Conservation (phyloP, 2,797 vertebrate genomes). For the Fratercula arctica region DNA sequence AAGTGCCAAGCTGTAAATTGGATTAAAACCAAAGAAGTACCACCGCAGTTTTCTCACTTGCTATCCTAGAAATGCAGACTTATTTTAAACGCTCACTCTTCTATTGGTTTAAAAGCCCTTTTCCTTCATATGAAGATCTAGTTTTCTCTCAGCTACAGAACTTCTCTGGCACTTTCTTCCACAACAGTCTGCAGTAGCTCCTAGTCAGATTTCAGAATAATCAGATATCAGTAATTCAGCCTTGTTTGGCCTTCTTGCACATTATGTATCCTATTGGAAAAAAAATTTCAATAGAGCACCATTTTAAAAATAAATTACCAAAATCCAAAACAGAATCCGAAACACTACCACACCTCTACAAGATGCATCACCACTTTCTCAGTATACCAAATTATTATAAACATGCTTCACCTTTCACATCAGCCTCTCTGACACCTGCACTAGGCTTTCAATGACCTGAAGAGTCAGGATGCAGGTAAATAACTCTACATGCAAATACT, state of each 20-base stretch:
- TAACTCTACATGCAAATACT: neutral
- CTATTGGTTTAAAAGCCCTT: neutral
- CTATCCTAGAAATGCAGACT: neutral
- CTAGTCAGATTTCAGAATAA: neutral
- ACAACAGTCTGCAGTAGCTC: neutral
- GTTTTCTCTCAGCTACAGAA: neutral
- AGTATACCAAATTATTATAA: neutral
- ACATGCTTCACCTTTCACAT: neutral
- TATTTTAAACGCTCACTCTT: neutral
- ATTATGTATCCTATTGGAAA: neutral
- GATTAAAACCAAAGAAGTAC: conserved; percentile 16
- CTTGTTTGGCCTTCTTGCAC: neutral
- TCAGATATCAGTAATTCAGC: neutral
- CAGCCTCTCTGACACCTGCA: neutral
- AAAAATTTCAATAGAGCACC: neutral
- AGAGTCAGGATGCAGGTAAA: neutral
- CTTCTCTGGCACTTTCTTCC: neutral
- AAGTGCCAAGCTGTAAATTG: neutral
- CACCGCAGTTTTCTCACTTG: neutral
- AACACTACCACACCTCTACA: neutral
- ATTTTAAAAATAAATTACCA: neutral
- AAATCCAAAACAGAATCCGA: neutral
- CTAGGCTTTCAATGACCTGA: neutral
- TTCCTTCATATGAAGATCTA: neutral
- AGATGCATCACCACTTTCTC: neutral